Evolutionary conservation across 2,797 vertebrate species (phyloP).

Genomic region (Loriculus beryllinus): DNA sequence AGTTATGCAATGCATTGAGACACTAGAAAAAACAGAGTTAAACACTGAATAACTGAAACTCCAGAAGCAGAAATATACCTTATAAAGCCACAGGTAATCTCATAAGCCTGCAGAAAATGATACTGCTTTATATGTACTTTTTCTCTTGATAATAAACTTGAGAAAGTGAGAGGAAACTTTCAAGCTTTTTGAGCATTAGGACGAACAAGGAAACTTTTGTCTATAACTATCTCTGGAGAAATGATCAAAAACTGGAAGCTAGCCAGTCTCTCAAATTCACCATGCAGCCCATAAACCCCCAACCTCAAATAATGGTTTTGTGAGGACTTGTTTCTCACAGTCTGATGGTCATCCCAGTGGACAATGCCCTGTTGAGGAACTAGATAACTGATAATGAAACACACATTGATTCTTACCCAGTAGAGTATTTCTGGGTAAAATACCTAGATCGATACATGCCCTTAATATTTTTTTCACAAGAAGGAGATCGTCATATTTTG

Average conservation of each 20-base stretch:
- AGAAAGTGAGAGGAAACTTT: background rate
- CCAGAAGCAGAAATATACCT: background rate
- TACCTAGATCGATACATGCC: background rate
- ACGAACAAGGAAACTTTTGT: background rate
- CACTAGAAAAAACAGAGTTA: background rate
- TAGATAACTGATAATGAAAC: background rate
- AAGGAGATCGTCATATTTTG: background rate
- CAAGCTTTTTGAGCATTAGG: background rate
- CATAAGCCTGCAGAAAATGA: background rate
- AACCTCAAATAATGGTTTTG: background rate
- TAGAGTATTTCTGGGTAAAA: background rate
- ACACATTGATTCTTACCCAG: background rate
- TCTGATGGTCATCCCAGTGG: background rate
- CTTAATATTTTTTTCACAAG: background rate
- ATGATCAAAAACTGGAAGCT: background rate
- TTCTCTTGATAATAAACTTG: background rate
- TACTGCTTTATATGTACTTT: background rate
- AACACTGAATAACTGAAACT: background rate
- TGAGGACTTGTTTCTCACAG: background rate
- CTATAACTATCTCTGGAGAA: background rate
- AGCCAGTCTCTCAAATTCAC: background rate
- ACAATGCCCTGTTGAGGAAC: background rate
- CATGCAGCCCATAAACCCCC: background rate
- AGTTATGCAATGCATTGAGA: background rate
- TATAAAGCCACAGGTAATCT: background rate